These are phyloP conservation scores for Apis laboriosa DNA, from an alignment of 1,140 invertebrate genomes.

Conservation along the genomic window DNA sequence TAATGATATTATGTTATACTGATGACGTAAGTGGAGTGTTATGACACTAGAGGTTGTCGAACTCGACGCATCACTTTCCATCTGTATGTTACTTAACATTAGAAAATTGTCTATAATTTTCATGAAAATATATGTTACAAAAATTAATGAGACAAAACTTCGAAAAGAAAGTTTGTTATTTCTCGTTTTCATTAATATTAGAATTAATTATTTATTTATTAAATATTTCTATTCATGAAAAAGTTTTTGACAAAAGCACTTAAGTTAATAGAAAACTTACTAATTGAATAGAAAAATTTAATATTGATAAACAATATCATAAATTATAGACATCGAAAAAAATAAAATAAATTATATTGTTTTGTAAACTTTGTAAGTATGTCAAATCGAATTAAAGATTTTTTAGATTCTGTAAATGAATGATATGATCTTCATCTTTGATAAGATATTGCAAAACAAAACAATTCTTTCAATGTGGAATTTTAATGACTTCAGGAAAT, in stretches of 20 bases:
- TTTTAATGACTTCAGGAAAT: background rate
- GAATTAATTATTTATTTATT: background rate
- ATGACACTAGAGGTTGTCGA: constrained; percentile 12
- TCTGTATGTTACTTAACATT: background rate
- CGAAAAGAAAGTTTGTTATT: background rate
- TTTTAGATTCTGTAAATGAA: background rate
- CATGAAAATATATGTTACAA: background rate
- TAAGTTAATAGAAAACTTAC: too few relatives aligned
- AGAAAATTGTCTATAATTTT: constrained; percentile 12
- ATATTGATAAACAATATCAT: background rate
- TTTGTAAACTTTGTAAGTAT: background rate
- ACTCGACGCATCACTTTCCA: constrained; percentile 24
- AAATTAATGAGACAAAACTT: background rate
- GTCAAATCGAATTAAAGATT: background rate
- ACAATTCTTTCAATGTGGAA: background rate
- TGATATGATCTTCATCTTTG: constrained; percentile 8
- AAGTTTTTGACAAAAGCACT: background rate
- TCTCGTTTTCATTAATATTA: background rate
- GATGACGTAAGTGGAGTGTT: constrained; percentile 4
- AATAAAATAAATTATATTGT: background rate
- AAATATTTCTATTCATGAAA: too few relatives aligned
- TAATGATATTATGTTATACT: background rate
- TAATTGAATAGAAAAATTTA: background rate
- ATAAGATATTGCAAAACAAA: constrained; percentile 1
- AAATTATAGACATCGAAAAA: background rate